phyloP scores from a whole-genome alignment of 2,888 invertebrate species.

The Sympetrum striolatum region DNA sequence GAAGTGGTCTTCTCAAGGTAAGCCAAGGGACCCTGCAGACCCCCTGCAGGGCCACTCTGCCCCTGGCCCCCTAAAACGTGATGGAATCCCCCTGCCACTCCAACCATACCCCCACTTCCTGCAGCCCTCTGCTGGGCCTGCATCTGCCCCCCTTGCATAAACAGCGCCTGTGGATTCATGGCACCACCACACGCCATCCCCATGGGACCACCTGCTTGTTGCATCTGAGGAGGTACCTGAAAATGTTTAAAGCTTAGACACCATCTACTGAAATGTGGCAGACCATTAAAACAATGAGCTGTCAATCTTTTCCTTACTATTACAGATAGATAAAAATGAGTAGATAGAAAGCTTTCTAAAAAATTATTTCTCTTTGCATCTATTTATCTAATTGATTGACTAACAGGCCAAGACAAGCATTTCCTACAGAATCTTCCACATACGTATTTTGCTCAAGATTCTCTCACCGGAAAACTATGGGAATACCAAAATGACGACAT shows the following conservation, averaged over 20 bases:
- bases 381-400: too few species aligned
- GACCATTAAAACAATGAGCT: too few species aligned
- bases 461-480: too few species aligned
- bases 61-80: conserved; percentile 54
- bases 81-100: conserved; percentile 57
- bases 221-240: conserved; percentile 44
- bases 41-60: conserved; percentile 59
- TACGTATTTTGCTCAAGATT: too few species aligned
- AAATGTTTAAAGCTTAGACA: conserved; percentile 43
- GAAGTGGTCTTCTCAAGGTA: conserved; percentile 90
- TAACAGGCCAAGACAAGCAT: too few species aligned
- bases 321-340: too few species aligned
- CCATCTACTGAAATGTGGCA: too few species aligned
- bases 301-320: too few species aligned
- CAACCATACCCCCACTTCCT: conserved; percentile 57
- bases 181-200: conserved; percentile 17
- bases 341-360: too few species aligned
- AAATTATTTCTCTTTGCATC: too few species aligned
- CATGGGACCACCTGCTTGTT: conserved; percentile 13
- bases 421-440: too few species aligned
- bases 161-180: conserved; percentile 61
- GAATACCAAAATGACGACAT: too few species aligned
- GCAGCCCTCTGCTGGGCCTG: conserved; percentile 59
- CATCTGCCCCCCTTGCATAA: conserved; percentile 60
- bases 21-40: conserved; percentile 83